Conservation (phyloP, 2,113 vertebrate genomes). For the Ahaetulla prasina region DNA sequence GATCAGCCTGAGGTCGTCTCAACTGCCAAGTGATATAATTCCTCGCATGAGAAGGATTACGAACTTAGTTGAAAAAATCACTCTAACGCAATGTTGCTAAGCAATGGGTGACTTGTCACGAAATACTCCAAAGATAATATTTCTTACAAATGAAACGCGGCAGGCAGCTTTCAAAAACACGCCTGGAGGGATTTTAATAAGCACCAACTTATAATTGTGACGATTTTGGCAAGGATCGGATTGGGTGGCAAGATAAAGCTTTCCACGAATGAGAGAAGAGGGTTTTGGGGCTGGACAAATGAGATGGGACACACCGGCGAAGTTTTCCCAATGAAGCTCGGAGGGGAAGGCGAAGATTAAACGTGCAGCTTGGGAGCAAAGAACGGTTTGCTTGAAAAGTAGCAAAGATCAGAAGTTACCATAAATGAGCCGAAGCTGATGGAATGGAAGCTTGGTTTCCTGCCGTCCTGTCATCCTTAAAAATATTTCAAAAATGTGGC, state of each 20-base stretch:
- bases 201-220: background rate
- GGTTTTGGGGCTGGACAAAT: too few species aligned
- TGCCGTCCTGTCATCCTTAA: background rate
- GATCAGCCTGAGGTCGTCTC: constrained; percentile 13
- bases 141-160: background rate
- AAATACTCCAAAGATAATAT: background rate
- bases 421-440: background rate
- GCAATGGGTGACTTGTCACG: constrained; percentile 33
- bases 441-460: background rate
- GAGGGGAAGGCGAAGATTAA: background rate
- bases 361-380: background rate
- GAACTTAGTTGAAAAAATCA: constrained; percentile 38
- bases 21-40: constrained; percentile 32
- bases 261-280: background rate
- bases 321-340: background rate
- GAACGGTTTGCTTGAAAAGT: background rate
- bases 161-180: background rate
- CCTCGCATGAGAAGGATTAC: constrained; percentile 21
- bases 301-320: background rate
- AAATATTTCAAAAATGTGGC: background rate
- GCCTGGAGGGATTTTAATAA: background rate
- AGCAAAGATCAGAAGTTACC: background rate
- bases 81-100: constrained; percentile 49
- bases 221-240: background rate
- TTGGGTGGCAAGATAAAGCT: background rate